Evolutionary conservation across 2,888 invertebrate species (phyloP), one percentile per base, ranked within the genome.

Genomic region (Unio delphinus): DNA sequence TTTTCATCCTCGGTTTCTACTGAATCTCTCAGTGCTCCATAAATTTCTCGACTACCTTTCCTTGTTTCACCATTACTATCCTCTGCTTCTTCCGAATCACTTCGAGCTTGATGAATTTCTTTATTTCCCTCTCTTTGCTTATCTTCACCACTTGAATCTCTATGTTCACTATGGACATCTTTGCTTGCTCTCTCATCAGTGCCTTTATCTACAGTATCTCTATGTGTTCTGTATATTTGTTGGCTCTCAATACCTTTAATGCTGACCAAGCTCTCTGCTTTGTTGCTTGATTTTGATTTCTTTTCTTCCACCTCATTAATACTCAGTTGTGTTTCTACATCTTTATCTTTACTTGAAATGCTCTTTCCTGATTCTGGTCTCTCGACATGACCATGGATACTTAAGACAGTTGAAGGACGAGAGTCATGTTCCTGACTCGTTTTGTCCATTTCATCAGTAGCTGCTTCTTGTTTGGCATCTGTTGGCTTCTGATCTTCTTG

Each of bases 11-110:
- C 34, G 18, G 23, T 60, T 15, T 23, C 59, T 58, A 28, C 58
- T 61, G 18, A 23, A 30, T 28, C 64, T 23, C 23, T 64, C 26
- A 2, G 55, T 34, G 4, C 34, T 34, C 34, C 34, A 34, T 34
- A 7, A 34, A 34, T 34, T 34, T 34, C 34, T 34, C 30, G 4
- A 23, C 60, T 45, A 57, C 30, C 63, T 34, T 28, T 65, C 26
- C 8, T 61, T 26, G 61, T n/a, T 26, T 65, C 68, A 34, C 60
- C 54, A 28, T 64, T 61, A 28, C 62, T n/a, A 55, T 56, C 57
- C 18, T 60, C 61, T 26, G 28, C 45, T 34, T 72, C 61, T 26
- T 34, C 54, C 7, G 7, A 34, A 59, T 58, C 23, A 23, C 55
- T 57, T 55, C 26, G 34, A 23, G 20, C 28, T 58, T 59, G 6